phyloP scores from a whole-genome alignment of 2,888 invertebrate species.

The Andrena chrysosceles region DNA sequence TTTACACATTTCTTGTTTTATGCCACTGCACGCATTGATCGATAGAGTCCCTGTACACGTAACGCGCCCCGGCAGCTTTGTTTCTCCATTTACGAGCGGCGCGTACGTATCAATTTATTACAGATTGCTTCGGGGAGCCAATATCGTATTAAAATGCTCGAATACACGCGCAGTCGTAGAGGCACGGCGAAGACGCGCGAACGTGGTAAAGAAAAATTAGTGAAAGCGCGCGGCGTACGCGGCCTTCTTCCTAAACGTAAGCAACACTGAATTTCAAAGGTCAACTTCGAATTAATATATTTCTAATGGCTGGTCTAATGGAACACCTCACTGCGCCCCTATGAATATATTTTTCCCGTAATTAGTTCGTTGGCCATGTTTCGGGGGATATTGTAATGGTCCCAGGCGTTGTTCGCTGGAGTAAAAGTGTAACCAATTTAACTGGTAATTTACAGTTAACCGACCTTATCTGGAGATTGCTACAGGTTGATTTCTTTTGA shows the following conservation, averaged over 20 bases:
- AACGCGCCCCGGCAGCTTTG: background rate
- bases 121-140: background rate
- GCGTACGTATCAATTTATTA: background rate
- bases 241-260: slow-evolving; percentile 2
- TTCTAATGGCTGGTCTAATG: background rate
- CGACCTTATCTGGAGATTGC: slow-evolving; percentile 21
- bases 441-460: slow-evolving; percentile 37
- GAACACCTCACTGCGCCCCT: background rate
- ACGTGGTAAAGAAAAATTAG: slow-evolving; percentile 21
- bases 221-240: slow-evolving; percentile 11
- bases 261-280: slow-evolving; percentile 17
- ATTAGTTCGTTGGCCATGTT: slow-evolving; percentile 11
- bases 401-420: slow-evolving; percentile 17
- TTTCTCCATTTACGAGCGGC: background rate
- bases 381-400: slow-evolving; percentile 3
- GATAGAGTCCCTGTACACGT: too few relatives aligned
- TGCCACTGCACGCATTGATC: background rate
- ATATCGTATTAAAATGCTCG: background rate
- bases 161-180: background rate
- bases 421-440: slow-evolving; percentile 37
- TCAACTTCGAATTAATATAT: slow-evolving; percentile 10
- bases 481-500: slow-evolving; percentile 28
- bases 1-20: background rate
- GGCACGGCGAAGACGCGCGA: background rate
- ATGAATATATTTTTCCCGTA: slow-evolving; percentile 18